Evolutionary conservation across 2,888 invertebrate genomes (phyloP).

Genomic region (Dasysyrphus tricinctus): DNA sequence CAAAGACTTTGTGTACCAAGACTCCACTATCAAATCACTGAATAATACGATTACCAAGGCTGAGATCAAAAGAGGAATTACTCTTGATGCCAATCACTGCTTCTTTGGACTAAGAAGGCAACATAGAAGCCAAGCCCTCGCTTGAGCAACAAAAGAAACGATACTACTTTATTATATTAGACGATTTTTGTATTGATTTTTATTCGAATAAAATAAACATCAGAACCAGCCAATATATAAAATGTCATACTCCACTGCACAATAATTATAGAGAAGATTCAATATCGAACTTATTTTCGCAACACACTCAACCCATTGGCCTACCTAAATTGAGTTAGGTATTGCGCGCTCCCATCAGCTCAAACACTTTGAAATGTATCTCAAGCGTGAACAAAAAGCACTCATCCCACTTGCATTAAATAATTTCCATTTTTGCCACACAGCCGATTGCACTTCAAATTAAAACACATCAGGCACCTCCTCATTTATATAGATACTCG

Average conservation of each 20-base stretch:
- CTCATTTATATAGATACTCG: constrained; percentile 5
- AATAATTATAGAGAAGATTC: not conserved
- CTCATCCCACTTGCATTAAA: constrained; percentile 7
- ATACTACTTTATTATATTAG: too few relatives aligned
- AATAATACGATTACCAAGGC: too few relatives aligned
- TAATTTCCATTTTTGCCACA: constrained; percentile 13
- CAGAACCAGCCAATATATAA: not conserved
- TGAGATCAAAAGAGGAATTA: too few relatives aligned
- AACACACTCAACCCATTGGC: constrained; percentile 22
- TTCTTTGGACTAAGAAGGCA: too few relatives aligned
- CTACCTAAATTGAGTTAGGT: constrained; percentile 21
- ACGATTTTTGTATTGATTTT: too few relatives aligned
- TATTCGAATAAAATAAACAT: not conserved
- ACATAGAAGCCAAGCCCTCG: too few relatives aligned
- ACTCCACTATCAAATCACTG: too few relatives aligned
- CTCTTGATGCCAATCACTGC: too few relatives aligned
- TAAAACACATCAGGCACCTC: constrained; percentile 39
- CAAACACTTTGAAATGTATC: constrained; percentile 3
- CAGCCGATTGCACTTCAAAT: constrained; percentile 61
- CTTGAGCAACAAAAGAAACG: too few relatives aligned
- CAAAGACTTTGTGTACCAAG: too few relatives aligned
- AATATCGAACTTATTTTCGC: constrained; percentile 4
- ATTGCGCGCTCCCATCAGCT: not conserved
- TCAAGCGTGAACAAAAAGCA: constrained; percentile 44
- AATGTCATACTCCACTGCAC: not conserved